Percentiles rank a stretch among this genome's conserved stretches.
These are phyloP conservation scores for Hoplodrina blanda DNA, from an alignment of 2,888 invertebrate genomes.

Conservation along the genomic window DNA sequence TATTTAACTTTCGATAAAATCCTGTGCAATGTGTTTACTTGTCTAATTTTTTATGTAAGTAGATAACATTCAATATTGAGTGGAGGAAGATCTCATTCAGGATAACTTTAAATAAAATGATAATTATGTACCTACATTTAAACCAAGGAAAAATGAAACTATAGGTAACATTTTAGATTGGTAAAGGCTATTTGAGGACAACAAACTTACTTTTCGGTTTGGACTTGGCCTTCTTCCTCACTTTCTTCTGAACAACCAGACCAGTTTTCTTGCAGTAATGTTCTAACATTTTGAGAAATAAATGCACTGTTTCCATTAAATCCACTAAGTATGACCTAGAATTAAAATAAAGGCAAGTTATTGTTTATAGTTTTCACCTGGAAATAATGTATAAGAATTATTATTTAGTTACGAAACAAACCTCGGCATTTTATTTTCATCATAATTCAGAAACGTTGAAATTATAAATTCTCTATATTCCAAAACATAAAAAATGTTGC, in stretches of 20 bases:
- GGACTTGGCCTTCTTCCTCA: slow-evolving; percentile 84
- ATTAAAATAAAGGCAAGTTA: slow-evolving; percentile 51
- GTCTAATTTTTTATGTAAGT: neutral
- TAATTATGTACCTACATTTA: neutral
- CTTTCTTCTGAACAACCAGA: slow-evolving; percentile 93
- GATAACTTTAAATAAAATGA: neutral
- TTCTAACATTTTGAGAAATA: slow-evolving; percentile 97
- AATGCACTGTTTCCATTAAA: slow-evolving; percentile 96
- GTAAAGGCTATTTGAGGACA: neutral
- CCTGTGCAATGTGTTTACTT: neutral
- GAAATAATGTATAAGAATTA: slow-evolving; percentile 10
- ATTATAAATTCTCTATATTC: slow-evolving; percentile 98
- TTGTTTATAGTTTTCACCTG: neutral
- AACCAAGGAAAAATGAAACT: neutral
- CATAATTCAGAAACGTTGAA: slow-evolving; percentile 94
- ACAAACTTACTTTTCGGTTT: slow-evolving; percentile 83
- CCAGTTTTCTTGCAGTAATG: slow-evolving; percentile 91
- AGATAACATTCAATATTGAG: neutral
- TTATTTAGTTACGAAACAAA: slow-evolving; percentile 76
- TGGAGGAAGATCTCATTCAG: neutral
- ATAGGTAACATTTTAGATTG: neutral
- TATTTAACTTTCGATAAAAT: neutral
- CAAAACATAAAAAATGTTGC: slow-evolving; percentile 97
- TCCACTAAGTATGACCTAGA: slow-evolving; percentile 95
- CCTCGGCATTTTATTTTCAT: slow-evolving; percentile 96